Percentiles rank a stretch among this genome's conserved stretches.
These are phyloP conservation scores for Megamerina dolium DNA, from an alignment of 2,888 invertebrate genomes.

Conservation along the genomic window DNA sequence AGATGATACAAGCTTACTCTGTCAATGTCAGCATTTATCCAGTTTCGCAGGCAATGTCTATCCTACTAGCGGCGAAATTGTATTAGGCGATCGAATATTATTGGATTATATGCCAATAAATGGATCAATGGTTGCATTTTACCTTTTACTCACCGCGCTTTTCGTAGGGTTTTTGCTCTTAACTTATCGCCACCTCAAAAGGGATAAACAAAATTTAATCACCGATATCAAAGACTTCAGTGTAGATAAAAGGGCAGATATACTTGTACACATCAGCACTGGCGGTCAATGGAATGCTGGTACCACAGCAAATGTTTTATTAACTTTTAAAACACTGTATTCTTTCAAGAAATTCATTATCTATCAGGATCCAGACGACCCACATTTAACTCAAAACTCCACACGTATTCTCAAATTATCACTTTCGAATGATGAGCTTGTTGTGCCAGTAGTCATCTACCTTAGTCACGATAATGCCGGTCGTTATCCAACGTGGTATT, in stretches of 20 bases:
- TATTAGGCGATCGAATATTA: conserved; percentile 3
- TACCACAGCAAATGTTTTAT: conserved; percentile 25
- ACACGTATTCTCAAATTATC: conserved; percentile 3
- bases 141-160: conserved; percentile 2
- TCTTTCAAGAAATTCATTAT: conserved; percentile 14
- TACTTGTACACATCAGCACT: conserved; percentile 22
- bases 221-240: background rate
- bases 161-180: conserved; percentile 6
- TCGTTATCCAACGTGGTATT: conserved; percentile 33
- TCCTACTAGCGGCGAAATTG: conserved; percentile 3
- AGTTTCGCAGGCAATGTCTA: conserved; percentile 22
- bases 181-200: background rate
- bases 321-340: conserved; percentile 18
- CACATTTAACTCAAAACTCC: conserved; percentile 16
- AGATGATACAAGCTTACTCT: conserved; percentile 15
- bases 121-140: conserved; percentile 13
- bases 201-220: conserved; percentile 4
- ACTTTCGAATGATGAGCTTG: conserved; percentile 6
- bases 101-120: conserved; percentile 17
- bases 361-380: conserved; percentile 14
- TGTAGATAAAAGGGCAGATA: background rate
- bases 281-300: conserved; percentile 25
- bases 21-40: conserved; percentile 26
- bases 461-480: conserved; percentile 27
- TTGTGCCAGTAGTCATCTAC: conserved; percentile 5